These are phyloP conservation scores for Lithosia quadra DNA, from an alignment of 2,888 invertebrate species.

Conservation along the genomic window DNA sequence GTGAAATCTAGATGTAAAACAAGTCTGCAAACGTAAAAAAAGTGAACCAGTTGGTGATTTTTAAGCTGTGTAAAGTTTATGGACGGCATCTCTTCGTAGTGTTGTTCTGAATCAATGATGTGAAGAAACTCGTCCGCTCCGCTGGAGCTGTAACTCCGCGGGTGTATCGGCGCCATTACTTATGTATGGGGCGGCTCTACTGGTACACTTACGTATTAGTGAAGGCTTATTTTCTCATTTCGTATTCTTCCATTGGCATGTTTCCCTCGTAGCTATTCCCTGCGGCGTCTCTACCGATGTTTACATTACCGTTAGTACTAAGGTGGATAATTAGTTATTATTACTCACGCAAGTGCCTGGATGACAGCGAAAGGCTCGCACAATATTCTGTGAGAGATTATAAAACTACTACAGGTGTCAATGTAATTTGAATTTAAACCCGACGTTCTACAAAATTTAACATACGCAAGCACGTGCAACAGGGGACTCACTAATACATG, in stretches of 20 bases:
- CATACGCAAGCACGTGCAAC: too few species aligned
- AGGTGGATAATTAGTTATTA: background rate
- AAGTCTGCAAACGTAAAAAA: background rate
- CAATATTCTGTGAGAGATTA: background rate
- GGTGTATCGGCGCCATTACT: slow-evolving; percentile 25
- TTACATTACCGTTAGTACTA: slow-evolving; percentile 6
- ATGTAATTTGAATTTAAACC: too few species aligned
- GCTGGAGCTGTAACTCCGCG: slow-evolving; percentile 11
- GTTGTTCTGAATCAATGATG: slow-evolving; percentile 20
- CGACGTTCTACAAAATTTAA: too few species aligned
- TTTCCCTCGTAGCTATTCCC: slow-evolving; percentile 9
- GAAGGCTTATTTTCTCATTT: slow-evolving; percentile 29
- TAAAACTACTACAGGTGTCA: too few species aligned
- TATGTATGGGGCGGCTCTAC: slow-evolving; percentile 34
- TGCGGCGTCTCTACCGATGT: background rate
- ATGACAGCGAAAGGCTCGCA: background rate
- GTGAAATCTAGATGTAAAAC: background rate
- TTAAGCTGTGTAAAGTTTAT: slow-evolving; percentile 7
- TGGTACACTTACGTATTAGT: slow-evolving; percentile 28
- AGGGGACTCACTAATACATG: too few species aligned
- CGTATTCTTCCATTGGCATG: slow-evolving; percentile 11
- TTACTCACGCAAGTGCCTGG: background rate
- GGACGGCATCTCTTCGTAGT: slow-evolving; percentile 16
- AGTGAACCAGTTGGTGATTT: background rate
- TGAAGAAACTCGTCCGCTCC: slow-evolving; percentile 18